A percentile compares a stretch with the other conserved stretches of the same genome.
phyloP scores from a whole-genome alignment of 2,797 vertebrate genomes.

The Spea hammondii region DNA sequence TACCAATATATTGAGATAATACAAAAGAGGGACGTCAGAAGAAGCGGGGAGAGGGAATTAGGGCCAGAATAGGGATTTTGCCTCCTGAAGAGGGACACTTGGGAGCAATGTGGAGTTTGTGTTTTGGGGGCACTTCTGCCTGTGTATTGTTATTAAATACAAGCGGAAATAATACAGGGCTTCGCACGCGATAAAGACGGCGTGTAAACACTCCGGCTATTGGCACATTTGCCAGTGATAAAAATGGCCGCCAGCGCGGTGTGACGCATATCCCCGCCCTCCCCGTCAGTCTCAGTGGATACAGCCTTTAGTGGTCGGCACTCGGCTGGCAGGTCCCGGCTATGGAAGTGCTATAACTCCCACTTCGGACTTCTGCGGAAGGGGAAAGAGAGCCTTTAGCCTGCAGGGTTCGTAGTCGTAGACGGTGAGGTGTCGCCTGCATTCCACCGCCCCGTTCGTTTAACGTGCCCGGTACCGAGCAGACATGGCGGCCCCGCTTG shows the following conservation, averaged over 20 bases:
- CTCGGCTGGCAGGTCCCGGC: no score
- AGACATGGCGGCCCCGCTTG: conserved; percentile 80
- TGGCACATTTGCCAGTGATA: not conserved
- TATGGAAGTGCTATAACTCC: not conserved
- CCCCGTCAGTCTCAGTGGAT: conserved; percentile 12
- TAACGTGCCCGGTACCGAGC: conserved; percentile 18
- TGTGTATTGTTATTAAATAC: no score
- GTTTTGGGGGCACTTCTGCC: no score
- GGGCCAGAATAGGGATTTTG: no score
- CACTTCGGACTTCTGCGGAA: not conserved
- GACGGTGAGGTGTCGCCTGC: not conserved
- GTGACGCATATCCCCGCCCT: conserved; percentile 5
- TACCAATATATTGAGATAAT: no score
- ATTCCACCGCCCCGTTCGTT: not conserved
- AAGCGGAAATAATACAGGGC: no score
- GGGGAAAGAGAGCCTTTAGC: not conserved
- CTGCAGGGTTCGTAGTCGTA: no score
- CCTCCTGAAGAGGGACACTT: no score
- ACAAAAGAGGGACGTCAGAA: no score
- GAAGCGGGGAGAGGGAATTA: no score
- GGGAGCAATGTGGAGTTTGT: no score
- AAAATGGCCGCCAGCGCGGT: conserved; percentile 12
- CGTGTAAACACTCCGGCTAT: not conserved
- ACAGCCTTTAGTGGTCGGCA: not conserved
- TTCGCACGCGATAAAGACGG: no score